Evolutionary conservation across 1,140 invertebrate species (phyloP), one percentile per base, ranked within the genome.

Genomic region (Cyclina sinensis): DNA sequence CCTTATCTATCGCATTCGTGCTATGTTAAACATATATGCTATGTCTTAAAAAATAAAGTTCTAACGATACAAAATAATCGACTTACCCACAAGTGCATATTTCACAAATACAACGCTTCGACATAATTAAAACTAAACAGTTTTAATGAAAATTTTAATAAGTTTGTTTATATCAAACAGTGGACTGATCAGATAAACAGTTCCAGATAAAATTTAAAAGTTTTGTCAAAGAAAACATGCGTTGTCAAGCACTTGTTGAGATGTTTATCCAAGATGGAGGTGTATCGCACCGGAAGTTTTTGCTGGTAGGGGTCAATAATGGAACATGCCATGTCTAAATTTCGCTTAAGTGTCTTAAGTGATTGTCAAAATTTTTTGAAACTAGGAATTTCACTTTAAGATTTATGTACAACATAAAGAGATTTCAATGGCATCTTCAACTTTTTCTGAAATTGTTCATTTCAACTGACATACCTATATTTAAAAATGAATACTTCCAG

Each of bases 51-150:
- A n/a, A n/a, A n/a, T n/a, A n/a, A n/a, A n/a, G n/a, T n/a, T n/a
- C n/a, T n/a, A n/a, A n/a, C n/a, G n/a, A n/a, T n/a, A n/a, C n/a
- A n/a, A n/a, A 79, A 79, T 24, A 62, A 85, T 88, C 14, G 32
- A 92, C 94, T 94, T 92, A 95, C 94, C 94, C 94, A 76, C 94
- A 95, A n/a, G 90, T 94, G 88, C 94, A 95, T 73, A 95, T 94
- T 81, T 95, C 92, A 88, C 94, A 95, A 62, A 95, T 94, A 91
- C 94, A 95, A 85, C 88, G 91, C 76, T 93, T 93, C 21, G 84
- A 80, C 92, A 93, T 93, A 57, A 16, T 90, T 74, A 51, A n/a
- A 24, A 30, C 24, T 79, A 16, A 11, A 24, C 18, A 43, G 24
- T 57, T 74, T 48, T 48, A 37, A 62, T 18, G 54, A 4, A 3